A percentile compares a stretch with the other conserved stretches of the same genome.
Conservation (phyloP, 2,888 invertebrate genomes). For the Margaritifera margaritifera region DNA sequence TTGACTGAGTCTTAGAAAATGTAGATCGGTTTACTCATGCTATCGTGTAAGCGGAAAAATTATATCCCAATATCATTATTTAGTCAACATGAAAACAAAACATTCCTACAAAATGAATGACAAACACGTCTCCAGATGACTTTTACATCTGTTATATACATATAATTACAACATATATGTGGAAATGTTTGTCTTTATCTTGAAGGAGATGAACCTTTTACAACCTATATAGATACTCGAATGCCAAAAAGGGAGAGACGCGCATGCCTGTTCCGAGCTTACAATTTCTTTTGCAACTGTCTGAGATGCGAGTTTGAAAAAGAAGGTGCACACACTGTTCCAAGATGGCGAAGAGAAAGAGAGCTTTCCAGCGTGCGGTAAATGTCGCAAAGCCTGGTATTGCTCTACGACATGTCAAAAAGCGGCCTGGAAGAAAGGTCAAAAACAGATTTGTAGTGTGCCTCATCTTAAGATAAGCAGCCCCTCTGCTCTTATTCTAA, state of each 20-base stretch:
- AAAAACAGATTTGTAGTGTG: slow-evolving; percentile 57
- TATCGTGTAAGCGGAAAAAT: too few species aligned
- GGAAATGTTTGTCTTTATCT: too few species aligned
- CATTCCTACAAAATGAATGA: too few species aligned
- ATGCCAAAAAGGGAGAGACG: slow-evolving; percentile 42
- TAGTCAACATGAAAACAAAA: too few species aligned
- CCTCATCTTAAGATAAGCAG: too few species aligned
- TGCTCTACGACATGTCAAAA: slow-evolving; percentile 57
- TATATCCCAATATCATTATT: too few species aligned
- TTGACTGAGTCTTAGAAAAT: too few species aligned
- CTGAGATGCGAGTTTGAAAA: slow-evolving; percentile 53
- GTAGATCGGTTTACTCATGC: too few species aligned
- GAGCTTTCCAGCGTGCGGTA: slow-evolving; percentile 45
- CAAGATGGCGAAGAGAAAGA: slow-evolving; percentile 34
- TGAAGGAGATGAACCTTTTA: slow-evolving; percentile 47
- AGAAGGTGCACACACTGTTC: slow-evolving; percentile 55
- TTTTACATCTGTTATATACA: too few species aligned
- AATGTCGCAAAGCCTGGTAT: slow-evolving; percentile 59
- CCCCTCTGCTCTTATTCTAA: slow-evolving; percentile 10
- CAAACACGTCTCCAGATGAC: too few species aligned
- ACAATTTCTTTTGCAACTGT: slow-evolving; percentile 62
- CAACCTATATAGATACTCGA: slow-evolving; percentile 51
- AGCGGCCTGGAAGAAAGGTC: slow-evolving; percentile 58
- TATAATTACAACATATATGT: too few species aligned
- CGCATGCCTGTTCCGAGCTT: slow-evolving; percentile 53